Evolutionary conservation across 2,797 vertebrate species (phyloP).

Genomic region (Enteromius thamalakanensis): DNA sequence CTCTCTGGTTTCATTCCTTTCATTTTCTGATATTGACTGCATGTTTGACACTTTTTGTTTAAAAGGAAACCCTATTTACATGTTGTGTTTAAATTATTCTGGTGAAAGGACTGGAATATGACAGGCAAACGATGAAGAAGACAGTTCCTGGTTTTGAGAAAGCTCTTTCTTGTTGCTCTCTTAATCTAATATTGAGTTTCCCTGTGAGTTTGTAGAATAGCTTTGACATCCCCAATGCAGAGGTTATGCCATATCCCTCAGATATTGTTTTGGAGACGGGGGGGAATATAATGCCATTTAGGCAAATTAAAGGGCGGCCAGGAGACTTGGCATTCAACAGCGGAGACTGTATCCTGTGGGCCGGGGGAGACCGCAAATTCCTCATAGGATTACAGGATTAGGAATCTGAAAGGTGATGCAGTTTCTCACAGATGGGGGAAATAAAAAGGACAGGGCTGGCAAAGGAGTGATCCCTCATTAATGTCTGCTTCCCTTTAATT

Average conservation of each 20-base stretch:
- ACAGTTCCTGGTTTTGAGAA: conserved; percentile 41
- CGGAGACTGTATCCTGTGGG: conserved; percentile 70
- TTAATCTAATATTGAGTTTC: conserved; percentile 43
- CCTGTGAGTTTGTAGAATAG: conserved; percentile 55
- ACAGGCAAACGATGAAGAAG: conserved; percentile 40
- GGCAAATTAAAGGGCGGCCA: conserved; percentile 65
- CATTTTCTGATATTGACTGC: conserved; percentile 43
- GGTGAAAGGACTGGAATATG: conserved; percentile 49
- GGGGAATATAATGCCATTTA: conserved; percentile 63
- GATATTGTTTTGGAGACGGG: conserved; percentile 48
- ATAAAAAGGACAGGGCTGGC: conserved; percentile 71
- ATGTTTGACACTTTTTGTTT: conserved; percentile 32
- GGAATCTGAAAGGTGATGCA: conserved; percentile 84
- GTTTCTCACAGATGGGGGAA: conserved; percentile 81
- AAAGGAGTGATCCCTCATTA: conserved; percentile 70
- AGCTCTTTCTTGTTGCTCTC: conserved; percentile 44
- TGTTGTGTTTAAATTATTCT: conserved; percentile 35
- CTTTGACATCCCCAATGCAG: conserved; percentile 47
- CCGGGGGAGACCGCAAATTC: conserved; percentile 82
- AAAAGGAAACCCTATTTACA: conserved; percentile 10
- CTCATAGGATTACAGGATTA: conserved; percentile 87
- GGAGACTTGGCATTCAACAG: conserved; percentile 68
- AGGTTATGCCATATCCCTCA: conserved; percentile 57
- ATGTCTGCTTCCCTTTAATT: conserved; percentile 81
- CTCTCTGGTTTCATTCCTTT: not conserved